Conservation (phyloP, 2,888 invertebrate species). For the Melanostoma scalare region DNA sequence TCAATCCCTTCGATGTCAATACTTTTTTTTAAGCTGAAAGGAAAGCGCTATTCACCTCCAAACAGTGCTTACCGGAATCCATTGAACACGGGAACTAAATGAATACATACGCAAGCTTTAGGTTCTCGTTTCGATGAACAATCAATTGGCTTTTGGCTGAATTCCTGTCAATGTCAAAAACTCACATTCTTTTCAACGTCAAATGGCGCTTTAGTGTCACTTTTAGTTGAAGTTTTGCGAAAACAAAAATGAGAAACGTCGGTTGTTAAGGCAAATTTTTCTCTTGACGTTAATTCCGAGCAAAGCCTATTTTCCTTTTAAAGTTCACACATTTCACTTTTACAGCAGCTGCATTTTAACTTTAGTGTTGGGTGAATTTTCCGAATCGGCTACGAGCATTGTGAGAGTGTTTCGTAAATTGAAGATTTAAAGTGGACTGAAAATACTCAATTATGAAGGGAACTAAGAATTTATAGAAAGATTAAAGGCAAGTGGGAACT, state of each 20-base stretch:
- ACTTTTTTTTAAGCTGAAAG: slow-evolving; percentile 12
- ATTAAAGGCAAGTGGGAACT: too few relatives aligned
- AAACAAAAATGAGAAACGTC: too few relatives aligned
- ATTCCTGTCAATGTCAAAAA: slow-evolving; percentile 23
- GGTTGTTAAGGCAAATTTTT: background rate
- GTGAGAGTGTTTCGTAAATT: too few relatives aligned
- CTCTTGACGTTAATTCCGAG: slow-evolving; percentile 16
- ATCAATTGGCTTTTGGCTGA: slow-evolving; percentile 17
- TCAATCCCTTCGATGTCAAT: background rate
- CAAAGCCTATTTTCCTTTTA: slow-evolving; percentile 21
- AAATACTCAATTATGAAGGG: too few relatives aligned
- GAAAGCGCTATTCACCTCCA: slow-evolving; percentile 50
- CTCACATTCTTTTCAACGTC: slow-evolving; percentile 10
- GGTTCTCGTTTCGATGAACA: slow-evolving; percentile 25
- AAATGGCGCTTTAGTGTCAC: slow-evolving; percentile 15
- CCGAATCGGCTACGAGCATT: too few relatives aligned
- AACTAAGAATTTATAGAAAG: too few relatives aligned
- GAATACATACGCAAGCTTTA: slow-evolving; percentile 12
- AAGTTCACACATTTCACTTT: too few relatives aligned
- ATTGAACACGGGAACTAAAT: slow-evolving; percentile 23
- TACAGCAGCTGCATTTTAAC: too few relatives aligned
- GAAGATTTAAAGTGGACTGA: too few relatives aligned
- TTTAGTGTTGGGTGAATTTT: too few relatives aligned
- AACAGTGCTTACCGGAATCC: slow-evolving; percentile 31
- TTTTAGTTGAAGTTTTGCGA: slow-evolving; percentile 1